Percentiles rank a stretch among this genome's conserved stretches.
These are phyloP conservation scores for Nansenia antarctica DNA, from an alignment of 2,113 vertebrate genomes.

Conservation along the genomic window DNA sequence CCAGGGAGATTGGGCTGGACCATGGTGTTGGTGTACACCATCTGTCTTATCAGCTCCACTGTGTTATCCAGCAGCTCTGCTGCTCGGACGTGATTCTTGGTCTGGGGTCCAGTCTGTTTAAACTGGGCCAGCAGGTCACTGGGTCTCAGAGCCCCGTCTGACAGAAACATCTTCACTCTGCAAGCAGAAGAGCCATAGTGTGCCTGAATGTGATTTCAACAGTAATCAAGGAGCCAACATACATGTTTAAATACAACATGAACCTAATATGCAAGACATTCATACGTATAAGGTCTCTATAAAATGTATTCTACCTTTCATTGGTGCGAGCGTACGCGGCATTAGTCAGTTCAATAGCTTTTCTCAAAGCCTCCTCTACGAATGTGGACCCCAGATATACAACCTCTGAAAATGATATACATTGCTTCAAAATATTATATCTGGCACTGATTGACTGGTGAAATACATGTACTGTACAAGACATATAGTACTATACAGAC, in stretches of 20 bases:
- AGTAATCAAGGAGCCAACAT: not conserved
- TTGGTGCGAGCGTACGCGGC: conserved; percentile 70
- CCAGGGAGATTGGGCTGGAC: conserved; percentile 44
- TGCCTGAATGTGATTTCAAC: not conserved
- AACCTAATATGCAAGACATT: not conserved
- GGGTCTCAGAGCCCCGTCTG: conserved; percentile 70
- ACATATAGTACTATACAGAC: no score
- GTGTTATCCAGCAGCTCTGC: conserved; percentile 79
- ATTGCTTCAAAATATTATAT: not conserved
- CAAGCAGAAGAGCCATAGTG: not conserved
- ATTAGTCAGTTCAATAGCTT: conserved; percentile 67
- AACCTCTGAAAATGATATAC: not conserved
- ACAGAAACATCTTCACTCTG: conserved; percentile 72
- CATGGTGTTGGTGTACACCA: conserved; percentile 79
- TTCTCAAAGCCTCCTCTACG: conserved; percentile 69
- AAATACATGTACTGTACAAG: not conserved
- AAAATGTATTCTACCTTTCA: no score
- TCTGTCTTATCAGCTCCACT: conserved; percentile 79
- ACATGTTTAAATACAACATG: not conserved
- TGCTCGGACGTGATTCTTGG: conserved; percentile 67
- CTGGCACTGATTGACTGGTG: not conserved
- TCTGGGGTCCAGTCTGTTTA: conserved; percentile 72
- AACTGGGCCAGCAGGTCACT: conserved; percentile 79
- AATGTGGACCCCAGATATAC: conserved; percentile 61
- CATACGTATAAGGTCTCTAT: not conserved